Conservation (phyloP, 1,140 invertebrate species). For the Brachionus asplanchnoidis region DNA sequence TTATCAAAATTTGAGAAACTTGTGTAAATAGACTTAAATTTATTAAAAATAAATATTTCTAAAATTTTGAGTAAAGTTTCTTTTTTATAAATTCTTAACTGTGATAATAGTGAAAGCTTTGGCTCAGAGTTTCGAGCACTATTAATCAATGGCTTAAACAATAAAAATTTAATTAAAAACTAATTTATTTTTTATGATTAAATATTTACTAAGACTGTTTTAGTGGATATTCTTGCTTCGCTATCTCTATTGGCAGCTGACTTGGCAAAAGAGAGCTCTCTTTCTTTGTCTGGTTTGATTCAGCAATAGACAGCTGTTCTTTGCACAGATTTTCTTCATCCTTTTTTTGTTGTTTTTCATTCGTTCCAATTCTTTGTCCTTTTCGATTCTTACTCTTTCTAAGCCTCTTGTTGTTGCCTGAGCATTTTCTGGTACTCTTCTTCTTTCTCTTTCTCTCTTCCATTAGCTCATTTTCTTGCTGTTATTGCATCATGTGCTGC, state of each 20-base stretch:
- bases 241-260: neutral
- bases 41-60: constrained; percentile 42
- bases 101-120: neutral
- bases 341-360: constrained; percentile 45
- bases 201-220: constrained; percentile 29
- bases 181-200: no score
- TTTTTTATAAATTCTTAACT: no score
- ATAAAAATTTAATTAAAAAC: neutral
- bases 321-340: constrained; percentile 47
- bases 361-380: no score
- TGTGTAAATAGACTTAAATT: constrained; percentile 42
- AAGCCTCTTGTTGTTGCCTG: constrained; percentile 44
- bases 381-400: constrained; percentile 42
- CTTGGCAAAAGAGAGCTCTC: neutral
- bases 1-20: constrained; percentile 53
- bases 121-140: neutral
- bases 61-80: neutral
- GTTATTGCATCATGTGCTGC: constrained; percentile 43
- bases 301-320: constrained; percentile 46
- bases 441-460: constrained; percentile 48
- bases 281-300: neutral
- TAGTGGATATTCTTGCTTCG: constrained; percentile 6
- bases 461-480: constrained; percentile 46
- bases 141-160: neutral
- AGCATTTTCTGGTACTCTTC: constrained; percentile 43